Base-by-base conservation (phyloP, 2,113 vertebrate genomes). In the Ia io region DNA sequence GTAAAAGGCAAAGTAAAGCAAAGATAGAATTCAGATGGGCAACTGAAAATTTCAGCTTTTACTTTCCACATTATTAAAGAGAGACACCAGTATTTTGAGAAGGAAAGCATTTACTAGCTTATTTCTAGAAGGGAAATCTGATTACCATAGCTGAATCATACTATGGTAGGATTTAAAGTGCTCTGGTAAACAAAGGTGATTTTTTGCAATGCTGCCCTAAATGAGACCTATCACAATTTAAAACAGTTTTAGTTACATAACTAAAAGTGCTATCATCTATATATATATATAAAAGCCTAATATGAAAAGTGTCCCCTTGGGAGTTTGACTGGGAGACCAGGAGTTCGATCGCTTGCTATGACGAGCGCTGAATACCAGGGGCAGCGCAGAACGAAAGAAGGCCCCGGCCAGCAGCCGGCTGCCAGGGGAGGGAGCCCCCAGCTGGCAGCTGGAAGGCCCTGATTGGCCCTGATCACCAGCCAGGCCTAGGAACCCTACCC, bases 161-260 rank as follows among this genome's bases (percentile, higher is more conserved):
- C 16, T 65, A 35, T 61, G 40, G 28, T 82, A 80, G 12, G 30
- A 86, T 84, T 88, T 63, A 74, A 93, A 90, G 40, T 22, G 63
- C 35, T 83, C n/a, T 32, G 37, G 32, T 35, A 82, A 96, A 91
- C 4, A 79, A 73, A 90, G 65, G 44, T 42, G 5, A 83, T 28
- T 28, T 28, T 95, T 51, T 70, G 10, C 6, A 87, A 30, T 37
- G n/a, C 28, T 86, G 1, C 6, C 42, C 20, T 93, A 87, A 80
- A 73, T 56, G 12, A 91, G 18, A n/a, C 17, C 18, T 89, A 30
- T 67, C 90, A 59, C 44, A 11, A 47, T 78, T 95, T 84, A 88
- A 84, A 95, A 93, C 49, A 89, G 22, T 63, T 85, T 91, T 74
- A 77, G 25, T 74, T 56, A 95, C 8, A 42, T 56, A 90, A 47